Evolutionary conservation across 2,888 invertebrate genomes (phyloP).

Genomic region (Plagiodera versicolora): DNA sequence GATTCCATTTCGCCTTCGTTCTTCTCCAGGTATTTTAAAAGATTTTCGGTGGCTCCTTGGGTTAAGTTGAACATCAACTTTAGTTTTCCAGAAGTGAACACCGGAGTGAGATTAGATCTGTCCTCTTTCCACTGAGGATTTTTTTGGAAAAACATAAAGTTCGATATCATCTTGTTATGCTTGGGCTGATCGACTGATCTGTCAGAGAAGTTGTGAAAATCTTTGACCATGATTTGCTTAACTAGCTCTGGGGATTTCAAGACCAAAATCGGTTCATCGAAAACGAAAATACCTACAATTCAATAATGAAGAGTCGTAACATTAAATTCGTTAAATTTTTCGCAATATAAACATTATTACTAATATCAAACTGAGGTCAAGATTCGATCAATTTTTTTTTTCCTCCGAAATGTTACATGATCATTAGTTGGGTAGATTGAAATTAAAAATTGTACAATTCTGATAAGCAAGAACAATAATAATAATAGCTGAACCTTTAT

Average conservation of each 20-base stretch:
- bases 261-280: conserved; percentile 56
- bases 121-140: conserved; percentile 60
- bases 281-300: conserved; percentile 18
- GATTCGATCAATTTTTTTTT: too few species aligned
- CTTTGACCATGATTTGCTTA: conserved; percentile 55
- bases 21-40: conserved; percentile 15
- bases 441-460: too few species aligned
- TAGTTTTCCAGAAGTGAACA: conserved; percentile 61
- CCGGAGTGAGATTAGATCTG: conserved; percentile 59
- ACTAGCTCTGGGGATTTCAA: conserved; percentile 55
- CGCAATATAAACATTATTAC: too few species aligned
- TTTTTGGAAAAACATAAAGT: conserved; percentile 53
- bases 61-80: conserved; percentile 58
- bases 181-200: conserved; percentile 45
- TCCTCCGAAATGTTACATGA: too few species aligned
- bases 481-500: too few species aligned
- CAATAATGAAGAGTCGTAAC: too few species aligned
- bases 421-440: too few species aligned
- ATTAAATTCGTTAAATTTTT: too few species aligned
- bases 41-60: neutral
- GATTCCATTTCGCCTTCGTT: conserved; percentile 35
- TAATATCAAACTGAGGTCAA: too few species aligned
- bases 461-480: too few species aligned
- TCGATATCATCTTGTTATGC: conserved; percentile 52
- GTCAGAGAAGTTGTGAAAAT: conserved; percentile 57